Evolutionary conservation across 2,888 invertebrate species (phyloP).

Genomic region (Yponomeuta evonymella): DNA sequence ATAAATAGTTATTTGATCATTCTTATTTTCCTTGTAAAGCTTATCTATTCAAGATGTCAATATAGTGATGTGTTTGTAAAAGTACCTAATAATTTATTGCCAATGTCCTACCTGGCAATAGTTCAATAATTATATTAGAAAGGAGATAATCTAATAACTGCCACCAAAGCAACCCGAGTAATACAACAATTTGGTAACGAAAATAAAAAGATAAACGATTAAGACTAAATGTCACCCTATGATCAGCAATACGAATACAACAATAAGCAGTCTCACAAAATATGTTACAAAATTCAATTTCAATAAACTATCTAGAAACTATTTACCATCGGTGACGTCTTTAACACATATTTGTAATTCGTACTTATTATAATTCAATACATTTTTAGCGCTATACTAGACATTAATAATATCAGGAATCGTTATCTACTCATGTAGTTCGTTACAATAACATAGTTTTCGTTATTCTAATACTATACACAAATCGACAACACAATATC

Average conservation of each 20-base stretch:
- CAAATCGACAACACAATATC: slow-evolving; percentile 73
- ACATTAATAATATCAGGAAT: slow-evolving; percentile 74
- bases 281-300: slow-evolving; percentile 69
- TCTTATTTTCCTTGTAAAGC: slow-evolving; percentile 30
- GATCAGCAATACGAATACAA: slow-evolving; percentile 72
- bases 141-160: slow-evolving; percentile 43
- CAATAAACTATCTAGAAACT: slow-evolving; percentile 73
- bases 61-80: slow-evolving; percentile 9
- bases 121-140: slow-evolving; percentile 1
- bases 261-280: slow-evolving; percentile 77
- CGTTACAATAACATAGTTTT: slow-evolving; percentile 70
- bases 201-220: slow-evolving; percentile 68
- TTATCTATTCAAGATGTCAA: slow-evolving; percentile 9
- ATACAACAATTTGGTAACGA: slow-evolving; percentile 75
- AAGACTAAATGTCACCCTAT: slow-evolving; percentile 58
- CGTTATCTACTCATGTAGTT: slow-evolving; percentile 72
- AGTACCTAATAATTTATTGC: slow-evolving; percentile 9
- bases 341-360: slow-evolving; percentile 55
- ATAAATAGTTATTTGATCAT: slow-evolving; percentile 72
- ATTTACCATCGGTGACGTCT: slow-evolving; percentile 65
- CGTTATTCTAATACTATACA: slow-evolving; percentile 74
- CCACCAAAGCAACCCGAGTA: slow-evolving; percentile 66
- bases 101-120: slow-evolving; percentile 8
- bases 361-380: slow-evolving; percentile 67
- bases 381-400: slow-evolving; percentile 67